phyloP scores from a whole-genome alignment of 2,113 vertebrate species.

The Microtus montanus region DNA sequence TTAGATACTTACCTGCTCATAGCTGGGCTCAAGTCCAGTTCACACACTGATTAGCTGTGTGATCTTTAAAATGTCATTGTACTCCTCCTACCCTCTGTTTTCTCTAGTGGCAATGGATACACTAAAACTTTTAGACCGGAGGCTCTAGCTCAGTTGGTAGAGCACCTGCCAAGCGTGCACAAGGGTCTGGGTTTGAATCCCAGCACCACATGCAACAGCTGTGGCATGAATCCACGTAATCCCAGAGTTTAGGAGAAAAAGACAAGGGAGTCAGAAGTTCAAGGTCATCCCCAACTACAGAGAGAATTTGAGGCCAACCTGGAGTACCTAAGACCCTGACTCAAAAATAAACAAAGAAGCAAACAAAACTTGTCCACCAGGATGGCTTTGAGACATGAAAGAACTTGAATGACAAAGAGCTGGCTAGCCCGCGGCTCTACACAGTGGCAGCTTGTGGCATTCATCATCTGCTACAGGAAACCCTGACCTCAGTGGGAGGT shows the following conservation, averaged over 20 bases:
- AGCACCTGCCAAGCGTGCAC: too few species aligned
- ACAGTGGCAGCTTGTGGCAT: not conserved
- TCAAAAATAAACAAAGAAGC: not conserved
- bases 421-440: not conserved
- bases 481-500: not conserved
- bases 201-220: not conserved
- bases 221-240: not conserved
- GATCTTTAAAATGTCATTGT: not conserved
- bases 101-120: not conserved
- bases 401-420: not conserved
- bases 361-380: not conserved
- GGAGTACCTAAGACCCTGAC: not conserved
- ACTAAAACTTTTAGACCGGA: not conserved
- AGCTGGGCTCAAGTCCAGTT: not conserved
- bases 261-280: not conserved
- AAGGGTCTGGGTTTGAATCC: not conserved
- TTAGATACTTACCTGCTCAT: not conserved
- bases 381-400: not conserved
- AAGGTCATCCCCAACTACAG: not conserved
- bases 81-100: not conserved
- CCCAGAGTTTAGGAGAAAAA: not conserved
- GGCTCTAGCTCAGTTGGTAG: not conserved
- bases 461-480: not conserved
- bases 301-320: not conserved
- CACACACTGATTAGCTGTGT: not conserved